Conservation (phyloP, 2,888 invertebrate species). For the Drosophila paracracens region DNA sequence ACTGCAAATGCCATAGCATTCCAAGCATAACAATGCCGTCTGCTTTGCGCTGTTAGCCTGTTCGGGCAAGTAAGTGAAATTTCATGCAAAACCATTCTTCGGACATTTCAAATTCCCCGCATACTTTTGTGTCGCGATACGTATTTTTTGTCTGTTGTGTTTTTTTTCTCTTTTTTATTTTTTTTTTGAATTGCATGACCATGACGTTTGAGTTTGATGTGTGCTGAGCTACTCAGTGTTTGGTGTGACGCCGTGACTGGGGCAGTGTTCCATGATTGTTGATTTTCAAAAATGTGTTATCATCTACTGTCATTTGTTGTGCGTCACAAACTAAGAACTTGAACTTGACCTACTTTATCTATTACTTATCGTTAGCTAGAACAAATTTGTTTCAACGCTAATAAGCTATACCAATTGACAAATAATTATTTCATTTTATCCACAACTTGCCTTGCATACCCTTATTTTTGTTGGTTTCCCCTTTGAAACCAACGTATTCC, state of each 20-base stretch:
- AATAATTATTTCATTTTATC: neutral
- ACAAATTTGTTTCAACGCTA: neutral
- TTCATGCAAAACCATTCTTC: conserved; percentile 83
- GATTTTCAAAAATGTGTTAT: neutral
- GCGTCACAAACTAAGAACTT: neutral
- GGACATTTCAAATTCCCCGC: conserved; percentile 83
- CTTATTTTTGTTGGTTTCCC: neutral
- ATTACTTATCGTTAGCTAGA: neutral
- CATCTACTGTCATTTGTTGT: neutral
- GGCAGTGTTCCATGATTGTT: neutral
- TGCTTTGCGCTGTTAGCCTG: conserved; percentile 79
- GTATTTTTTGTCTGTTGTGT: conserved; percentile 15
- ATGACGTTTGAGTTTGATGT: conserved; percentile 26
- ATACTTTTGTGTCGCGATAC: conserved; percentile 67
- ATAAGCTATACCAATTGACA: neutral
- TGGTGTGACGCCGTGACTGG: conserved; percentile 5
- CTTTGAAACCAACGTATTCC: neutral
- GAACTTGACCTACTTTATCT: neutral
- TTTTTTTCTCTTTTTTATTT: conserved; percentile 21
- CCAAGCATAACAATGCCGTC: conserved; percentile 75
- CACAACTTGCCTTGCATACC: neutral
- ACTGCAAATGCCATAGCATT: conserved; percentile 61
- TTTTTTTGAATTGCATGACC: conserved; percentile 37
- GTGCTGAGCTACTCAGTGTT: neutral
- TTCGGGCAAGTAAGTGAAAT: conserved; percentile 81